Evolutionary conservation across 2,797 vertebrate genomes (phyloP).

Genomic region (Ceyx erithaca): DNA sequence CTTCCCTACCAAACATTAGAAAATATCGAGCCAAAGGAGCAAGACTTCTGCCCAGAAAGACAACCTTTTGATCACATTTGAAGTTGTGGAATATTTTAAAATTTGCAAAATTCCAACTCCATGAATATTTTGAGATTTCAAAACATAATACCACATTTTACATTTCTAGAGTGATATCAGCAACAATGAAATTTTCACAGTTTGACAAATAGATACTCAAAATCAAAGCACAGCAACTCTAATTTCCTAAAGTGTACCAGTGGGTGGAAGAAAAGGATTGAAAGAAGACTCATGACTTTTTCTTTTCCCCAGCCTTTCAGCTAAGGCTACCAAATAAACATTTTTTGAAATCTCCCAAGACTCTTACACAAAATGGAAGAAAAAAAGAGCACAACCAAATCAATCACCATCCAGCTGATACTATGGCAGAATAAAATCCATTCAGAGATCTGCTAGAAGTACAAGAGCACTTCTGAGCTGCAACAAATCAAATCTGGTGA

Average conservation of each 20-base stretch:
- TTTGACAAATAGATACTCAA: neutral
- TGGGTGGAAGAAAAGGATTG: neutral
- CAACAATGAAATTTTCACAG: neutral
- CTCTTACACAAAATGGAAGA: neutral
- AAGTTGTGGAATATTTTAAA: neutral
- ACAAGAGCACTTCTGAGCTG: neutral
- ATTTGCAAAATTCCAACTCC: neutral
- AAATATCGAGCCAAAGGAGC: neutral
- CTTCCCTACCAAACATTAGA: neutral
- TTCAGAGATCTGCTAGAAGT: neutral
- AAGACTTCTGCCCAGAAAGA: neutral
- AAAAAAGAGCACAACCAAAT: neutral
- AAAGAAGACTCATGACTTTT: neutral
- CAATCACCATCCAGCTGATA: neutral
- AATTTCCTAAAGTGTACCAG: neutral
- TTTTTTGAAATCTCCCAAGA: neutral
- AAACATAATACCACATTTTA: neutral
- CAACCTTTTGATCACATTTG: neutral
- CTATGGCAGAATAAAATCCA: slow-evolving; percentile 26
- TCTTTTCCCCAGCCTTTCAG: neutral
- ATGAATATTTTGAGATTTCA: neutral
- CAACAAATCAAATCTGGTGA: neutral
- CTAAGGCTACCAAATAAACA: neutral
- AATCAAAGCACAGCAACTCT: neutral
- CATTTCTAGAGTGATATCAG: neutral